phyloP scores from a whole-genome alignment of 2,888 invertebrate species.

The Polymixis lichenea region DNA sequence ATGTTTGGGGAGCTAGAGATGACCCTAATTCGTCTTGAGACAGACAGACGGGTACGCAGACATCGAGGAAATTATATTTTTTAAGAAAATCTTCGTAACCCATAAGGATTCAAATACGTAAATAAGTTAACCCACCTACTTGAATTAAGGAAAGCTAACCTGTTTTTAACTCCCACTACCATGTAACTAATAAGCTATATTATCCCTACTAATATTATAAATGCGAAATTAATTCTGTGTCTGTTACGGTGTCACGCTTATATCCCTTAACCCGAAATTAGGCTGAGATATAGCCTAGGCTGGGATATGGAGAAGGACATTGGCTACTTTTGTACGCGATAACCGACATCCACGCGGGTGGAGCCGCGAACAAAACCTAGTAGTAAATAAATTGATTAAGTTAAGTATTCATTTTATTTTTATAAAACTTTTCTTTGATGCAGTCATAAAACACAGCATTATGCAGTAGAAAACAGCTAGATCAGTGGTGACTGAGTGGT shows the following conservation, averaged over 20 bases:
- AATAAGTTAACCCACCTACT: background rate
- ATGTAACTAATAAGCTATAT: background rate
- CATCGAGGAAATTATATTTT: constrained; percentile 2
- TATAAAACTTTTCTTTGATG: too few species aligned
- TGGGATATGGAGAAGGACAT: too few species aligned
- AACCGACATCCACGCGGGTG: too few species aligned
- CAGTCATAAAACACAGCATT: background rate
- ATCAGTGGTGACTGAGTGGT: too few species aligned
- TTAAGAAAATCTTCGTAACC: background rate
- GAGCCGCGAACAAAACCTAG: too few species aligned
- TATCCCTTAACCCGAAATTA: too few species aligned
- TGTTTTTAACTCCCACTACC: background rate
- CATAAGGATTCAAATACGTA: background rate
- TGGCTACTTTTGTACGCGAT: too few species aligned
- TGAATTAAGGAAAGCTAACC: background rate
- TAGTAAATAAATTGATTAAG: too few species aligned
- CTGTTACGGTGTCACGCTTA: too few species aligned
- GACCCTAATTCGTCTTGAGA: constrained; percentile 68
- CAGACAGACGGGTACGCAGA: constrained; percentile 60
- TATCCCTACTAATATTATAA: background rate
- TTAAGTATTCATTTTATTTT: background rate
- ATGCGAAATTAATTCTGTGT: too few species aligned
- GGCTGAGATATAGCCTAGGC: too few species aligned
- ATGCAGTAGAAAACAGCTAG: too few species aligned
- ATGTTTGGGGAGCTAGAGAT: constrained; percentile 62